Conservation (phyloP, 1,140 invertebrate genomes). For the Monomorium pharaonis region DNA sequence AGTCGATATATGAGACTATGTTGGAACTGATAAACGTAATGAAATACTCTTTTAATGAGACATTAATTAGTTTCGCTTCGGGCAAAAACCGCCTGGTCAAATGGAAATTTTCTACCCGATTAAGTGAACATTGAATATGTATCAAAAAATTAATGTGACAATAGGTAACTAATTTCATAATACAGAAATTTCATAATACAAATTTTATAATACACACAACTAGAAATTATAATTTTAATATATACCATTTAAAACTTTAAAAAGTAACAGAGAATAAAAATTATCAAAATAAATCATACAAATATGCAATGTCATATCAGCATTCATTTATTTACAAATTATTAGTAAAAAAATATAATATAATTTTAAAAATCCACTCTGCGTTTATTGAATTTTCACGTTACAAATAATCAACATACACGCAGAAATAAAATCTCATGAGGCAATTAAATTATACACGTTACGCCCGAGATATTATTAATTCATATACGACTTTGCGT, state of each 20-base stretch:
- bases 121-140: not conserved
- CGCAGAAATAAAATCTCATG: not conserved
- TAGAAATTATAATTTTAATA: not conserved
- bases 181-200: not conserved
- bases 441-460: not conserved
- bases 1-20: conserved; percentile 10
- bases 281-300: not conserved
- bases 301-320: not conserved
- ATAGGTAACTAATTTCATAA: not conserved
- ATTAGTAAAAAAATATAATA: not conserved
- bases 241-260: not conserved
- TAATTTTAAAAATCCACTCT: not conserved
- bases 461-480: not conserved
- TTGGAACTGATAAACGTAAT: conserved; percentile 14
- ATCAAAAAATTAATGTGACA: conserved; percentile 12
- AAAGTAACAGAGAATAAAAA: not conserved
- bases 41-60: conserved; percentile 1
- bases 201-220: not conserved
- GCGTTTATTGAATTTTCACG: not conserved
- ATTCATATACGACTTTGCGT: conserved; percentile 5
- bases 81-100: conserved; percentile 6
- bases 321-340: not conserved
- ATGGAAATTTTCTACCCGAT: conserved; percentile 7
- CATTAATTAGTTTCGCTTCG: conserved; percentile 9
- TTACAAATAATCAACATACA: not conserved